Base-by-base conservation (phyloP, 64 coral and sea anemone species). In the Porites australiensis region DNA sequence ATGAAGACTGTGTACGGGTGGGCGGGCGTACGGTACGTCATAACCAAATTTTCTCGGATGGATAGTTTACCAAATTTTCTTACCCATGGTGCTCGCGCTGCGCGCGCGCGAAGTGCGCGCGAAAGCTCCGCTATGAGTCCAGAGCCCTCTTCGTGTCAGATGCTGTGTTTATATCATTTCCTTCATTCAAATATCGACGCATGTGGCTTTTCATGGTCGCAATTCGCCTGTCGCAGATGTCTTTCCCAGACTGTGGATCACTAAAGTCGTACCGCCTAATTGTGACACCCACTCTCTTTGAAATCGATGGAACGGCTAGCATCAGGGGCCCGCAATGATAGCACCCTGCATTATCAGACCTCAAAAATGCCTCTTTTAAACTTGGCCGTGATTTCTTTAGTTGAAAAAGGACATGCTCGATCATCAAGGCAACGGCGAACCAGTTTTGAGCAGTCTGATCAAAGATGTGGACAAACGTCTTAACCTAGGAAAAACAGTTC, bases 331-430 rank as follows among this genome's bases (percentile, higher is more conserved):
- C 82, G 51, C 62, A 86, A 23, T 86, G 82, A 45, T 86, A 86
- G 69, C 82, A 86, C 3, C 82, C 82, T 19, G 82, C 82, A 19
- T 86, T 86, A 71, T 86, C 82, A 10, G 82, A 86, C 37, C 82
- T 68, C 4, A 86, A 19, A 23, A 86, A 86, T 8, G 82, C 82
- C 49, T 86, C 82, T 3, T 3, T 86, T 13, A 86, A 45, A 2
- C 48, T 8, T 12, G 59, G 61, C 13, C 47, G n/a, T 62, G 43
- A 19, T 50, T 48, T 15, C 82, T 43, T 86, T 86, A 3, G 69
- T n/a, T 13, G 13, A 11, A 0, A 13, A 16, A 86, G 43, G 6
- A 10, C 3, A 22, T 86, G 2, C 23, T 86, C 79, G 16, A 82
- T 58, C 3, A 82, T 82, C 8, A 51, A 82, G 2, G 16, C 10